These are phyloP conservation scores for Corythornis madagascariensis DNA, from an alignment of 2,113 vertebrate species.

Conservation along the genomic window DNA sequence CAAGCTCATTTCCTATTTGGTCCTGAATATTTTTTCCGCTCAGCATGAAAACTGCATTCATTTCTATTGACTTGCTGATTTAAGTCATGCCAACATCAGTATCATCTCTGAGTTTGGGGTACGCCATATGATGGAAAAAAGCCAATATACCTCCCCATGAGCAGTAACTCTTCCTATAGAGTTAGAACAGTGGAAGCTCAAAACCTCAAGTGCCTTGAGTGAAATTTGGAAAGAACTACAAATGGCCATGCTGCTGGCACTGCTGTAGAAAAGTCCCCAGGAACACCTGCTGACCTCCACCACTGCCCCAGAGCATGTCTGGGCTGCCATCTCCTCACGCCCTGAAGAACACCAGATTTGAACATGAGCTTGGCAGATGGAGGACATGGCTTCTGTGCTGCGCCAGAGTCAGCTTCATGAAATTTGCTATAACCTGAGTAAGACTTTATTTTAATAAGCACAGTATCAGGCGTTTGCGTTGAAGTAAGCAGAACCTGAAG, in stretches of 20 bases:
- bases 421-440: background rate
- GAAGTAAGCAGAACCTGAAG: conserved; percentile 17
- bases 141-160: background rate
- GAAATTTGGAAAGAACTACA: background rate
- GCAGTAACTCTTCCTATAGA: background rate
- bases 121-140: rapidly evolving
- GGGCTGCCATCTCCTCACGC: background rate
- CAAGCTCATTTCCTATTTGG: background rate
- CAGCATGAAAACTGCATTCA: background rate
- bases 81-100: background rate
- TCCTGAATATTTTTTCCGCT: background rate
- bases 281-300: background rate
- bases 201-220: background rate
- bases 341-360: background rate
- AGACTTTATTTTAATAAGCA: background rate
- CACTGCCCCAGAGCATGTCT: rapidly evolving
- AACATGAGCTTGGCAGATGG: background rate
- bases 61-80: background rate
- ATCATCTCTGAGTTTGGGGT: background rate
- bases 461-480: background rate
- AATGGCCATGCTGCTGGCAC: rapidly evolving
- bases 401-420: rapidly evolving
- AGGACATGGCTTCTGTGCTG: background rate
- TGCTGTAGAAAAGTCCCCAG: background rate
- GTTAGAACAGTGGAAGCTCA: rapidly evolving